phyloP scores from a whole-genome alignment of 2,888 invertebrate genomes.

The Athalia circularis region DNA sequence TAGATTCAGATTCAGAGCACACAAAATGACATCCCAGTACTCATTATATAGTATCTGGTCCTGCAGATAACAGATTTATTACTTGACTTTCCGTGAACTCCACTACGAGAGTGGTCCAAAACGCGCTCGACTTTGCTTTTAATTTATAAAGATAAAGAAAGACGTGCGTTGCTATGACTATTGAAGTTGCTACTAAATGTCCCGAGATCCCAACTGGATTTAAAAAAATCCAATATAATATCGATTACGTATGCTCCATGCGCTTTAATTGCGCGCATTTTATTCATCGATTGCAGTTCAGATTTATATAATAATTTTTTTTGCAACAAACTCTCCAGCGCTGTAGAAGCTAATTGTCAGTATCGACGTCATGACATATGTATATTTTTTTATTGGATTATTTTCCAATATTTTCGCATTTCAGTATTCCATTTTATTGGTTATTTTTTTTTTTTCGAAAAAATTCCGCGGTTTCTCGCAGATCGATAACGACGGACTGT shows the following conservation, averaged over 20 bases:
- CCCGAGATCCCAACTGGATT: no score
- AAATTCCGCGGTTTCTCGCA: conserved; percentile 7
- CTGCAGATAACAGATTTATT: conserved; percentile 30
- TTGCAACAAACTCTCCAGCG: background rate
- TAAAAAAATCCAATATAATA: no score
- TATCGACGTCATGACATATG: conserved; percentile 4
- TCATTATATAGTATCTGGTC: conserved; percentile 4
- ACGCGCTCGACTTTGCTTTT: conserved; percentile 10
- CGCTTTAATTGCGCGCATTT: no score
- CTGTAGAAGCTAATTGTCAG: background rate
- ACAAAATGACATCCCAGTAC: conserved; percentile 1
- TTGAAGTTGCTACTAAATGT: no score
- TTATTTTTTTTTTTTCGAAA: background rate
- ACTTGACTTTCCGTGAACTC: conserved; percentile 44
- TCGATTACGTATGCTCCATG: no score
- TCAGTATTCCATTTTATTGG: background rate
- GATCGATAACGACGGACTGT: conserved; percentile 30
- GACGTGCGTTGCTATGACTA: no score
- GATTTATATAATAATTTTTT: background rate
- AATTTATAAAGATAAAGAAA: background rate
- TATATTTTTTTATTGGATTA: background rate
- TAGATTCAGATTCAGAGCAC: conserved; percentile 14
- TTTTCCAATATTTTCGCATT: background rate
- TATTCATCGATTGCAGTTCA: no score
- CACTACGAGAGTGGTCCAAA: conserved; percentile 36